Evolutionary conservation across 2,888 invertebrate species (phyloP).

Genomic region (Pandemis heparana): DNA sequence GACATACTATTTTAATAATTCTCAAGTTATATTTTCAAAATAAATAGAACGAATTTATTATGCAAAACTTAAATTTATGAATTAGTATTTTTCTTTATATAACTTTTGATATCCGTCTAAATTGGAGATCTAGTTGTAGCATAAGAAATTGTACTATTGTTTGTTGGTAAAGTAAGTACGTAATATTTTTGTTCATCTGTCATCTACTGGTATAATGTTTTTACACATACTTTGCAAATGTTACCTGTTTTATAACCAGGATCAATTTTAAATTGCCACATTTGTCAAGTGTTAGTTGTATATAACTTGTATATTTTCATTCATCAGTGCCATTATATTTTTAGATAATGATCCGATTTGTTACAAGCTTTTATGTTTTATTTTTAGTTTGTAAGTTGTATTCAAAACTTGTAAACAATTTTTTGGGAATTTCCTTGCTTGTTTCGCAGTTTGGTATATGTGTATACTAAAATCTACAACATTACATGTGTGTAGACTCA

Average conservation of each 20-base stretch:
- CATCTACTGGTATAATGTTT: not conserved
- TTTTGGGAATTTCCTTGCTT: too few relatives aligned
- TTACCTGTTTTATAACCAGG: not conserved
- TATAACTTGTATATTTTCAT: not conserved
- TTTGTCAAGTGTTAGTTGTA: not conserved
- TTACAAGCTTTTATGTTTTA: not conserved
- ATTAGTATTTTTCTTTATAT: too few relatives aligned
- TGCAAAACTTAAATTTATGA: too few relatives aligned
- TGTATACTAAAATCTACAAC: too few relatives aligned
- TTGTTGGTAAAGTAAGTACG: not conserved
- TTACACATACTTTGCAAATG: constrained; percentile 1
- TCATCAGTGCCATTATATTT: constrained; percentile 18
- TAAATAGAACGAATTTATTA: too few relatives aligned
- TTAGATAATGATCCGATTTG: not conserved
- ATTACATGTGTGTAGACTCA: too few relatives aligned
- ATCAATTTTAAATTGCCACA: not conserved
- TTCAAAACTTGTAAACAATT: too few relatives aligned
- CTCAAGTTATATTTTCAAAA: too few relatives aligned
- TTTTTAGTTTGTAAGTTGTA: not conserved
- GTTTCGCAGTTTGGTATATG: too few relatives aligned
- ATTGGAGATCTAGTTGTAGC: not conserved
- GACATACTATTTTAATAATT: too few relatives aligned
- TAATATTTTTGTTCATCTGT: not conserved
- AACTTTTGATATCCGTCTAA: constrained; percentile 16
- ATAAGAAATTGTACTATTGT: constrained; percentile 21